Base-by-base conservation (phyloP, 1,140 invertebrate species). In the Drosophila sproati region DNA sequence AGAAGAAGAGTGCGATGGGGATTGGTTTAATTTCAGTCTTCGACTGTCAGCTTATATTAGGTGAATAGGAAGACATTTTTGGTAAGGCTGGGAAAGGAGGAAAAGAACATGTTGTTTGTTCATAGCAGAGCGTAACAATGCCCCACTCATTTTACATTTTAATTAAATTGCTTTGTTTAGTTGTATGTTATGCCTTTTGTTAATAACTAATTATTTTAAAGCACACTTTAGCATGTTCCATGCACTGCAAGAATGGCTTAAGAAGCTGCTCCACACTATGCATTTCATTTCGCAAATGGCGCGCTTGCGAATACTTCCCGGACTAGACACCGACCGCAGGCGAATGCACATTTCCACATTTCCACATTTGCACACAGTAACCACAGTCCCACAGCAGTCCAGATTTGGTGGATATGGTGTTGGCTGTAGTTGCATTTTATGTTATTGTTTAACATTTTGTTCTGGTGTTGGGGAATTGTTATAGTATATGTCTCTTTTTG, bases 271-370 rank as follows among this genome's bases (percentile, higher is more conserved):
- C 34, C 3, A 10, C 34, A 6, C 51, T 34, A 47, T 45, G 55
- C 78, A 78, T 73, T 78, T 78, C 68, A 78, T 78, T 78, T 78
- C 41, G 59, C 76, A 78, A 78, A 78, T 78, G 69, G 76, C 68
- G 52, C 72, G 68, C 76, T 43, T 73, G 48, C 32, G 34, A 5
- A 48, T n/a, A 57, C 39, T 57, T 32, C 10, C 29, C 39, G 2
- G 5, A 32, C 55, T 10, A 45, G 39, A 29, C 57, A 8, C 29
- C 31, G 34, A 48, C 57, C 57, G 12, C 41, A 48, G 43, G 8
- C 39, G 35, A 57, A 6, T 55, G 10, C 20, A 55, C 52, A 55
- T 31, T 43, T 41, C 29, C 20, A 55, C 52, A 55, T 31, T 43
- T 41, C 29, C 39, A 43, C 10, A 4, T 3, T 5, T n/a, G n/a